phyloP scores from a whole-genome alignment of 2,888 invertebrate genomes.

The Cynaeus angustus region DNA sequence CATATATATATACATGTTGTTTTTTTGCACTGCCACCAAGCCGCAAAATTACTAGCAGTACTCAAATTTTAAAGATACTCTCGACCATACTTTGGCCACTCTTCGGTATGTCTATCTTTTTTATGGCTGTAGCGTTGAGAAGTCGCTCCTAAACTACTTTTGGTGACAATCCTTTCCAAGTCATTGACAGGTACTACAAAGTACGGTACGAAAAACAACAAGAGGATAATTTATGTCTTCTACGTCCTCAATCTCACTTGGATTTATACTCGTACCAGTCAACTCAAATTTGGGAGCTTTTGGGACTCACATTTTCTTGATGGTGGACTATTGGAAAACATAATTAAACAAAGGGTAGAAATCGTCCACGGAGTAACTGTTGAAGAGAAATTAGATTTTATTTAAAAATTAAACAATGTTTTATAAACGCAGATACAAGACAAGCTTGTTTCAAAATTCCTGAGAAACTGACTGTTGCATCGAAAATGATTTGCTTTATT shows the following conservation, averaged over 20 bases:
- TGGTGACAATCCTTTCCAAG: not conserved
- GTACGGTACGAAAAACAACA: not conserved
- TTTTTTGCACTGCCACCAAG: conserved; percentile 2
- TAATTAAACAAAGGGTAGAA: not conserved
- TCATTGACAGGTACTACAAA: not conserved
- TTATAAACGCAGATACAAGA: not conserved
- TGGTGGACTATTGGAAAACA: not conserved
- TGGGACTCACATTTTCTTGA: not conserved
- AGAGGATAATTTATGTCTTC: not conserved
- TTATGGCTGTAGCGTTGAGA: not conserved
- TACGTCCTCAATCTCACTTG: not conserved
- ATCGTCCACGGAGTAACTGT: not conserved
- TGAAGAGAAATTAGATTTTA: conserved; percentile 14
- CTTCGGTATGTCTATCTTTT: not conserved
- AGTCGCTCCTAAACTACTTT: not conserved
- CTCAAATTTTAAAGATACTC: not conserved
- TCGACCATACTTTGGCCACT: not conserved
- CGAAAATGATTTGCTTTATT: conserved; percentile 6
- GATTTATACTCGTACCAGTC: not conserved
- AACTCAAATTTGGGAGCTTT: not conserved
- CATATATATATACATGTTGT: not conserved
- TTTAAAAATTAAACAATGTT: conserved; percentile 8
- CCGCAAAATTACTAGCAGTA: not conserved
- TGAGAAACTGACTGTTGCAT: conserved; percentile 13
- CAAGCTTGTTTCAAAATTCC: not conserved